Evolutionary conservation across 2,888 invertebrate species (phyloP).

Genomic region (Aelia acuminata): DNA sequence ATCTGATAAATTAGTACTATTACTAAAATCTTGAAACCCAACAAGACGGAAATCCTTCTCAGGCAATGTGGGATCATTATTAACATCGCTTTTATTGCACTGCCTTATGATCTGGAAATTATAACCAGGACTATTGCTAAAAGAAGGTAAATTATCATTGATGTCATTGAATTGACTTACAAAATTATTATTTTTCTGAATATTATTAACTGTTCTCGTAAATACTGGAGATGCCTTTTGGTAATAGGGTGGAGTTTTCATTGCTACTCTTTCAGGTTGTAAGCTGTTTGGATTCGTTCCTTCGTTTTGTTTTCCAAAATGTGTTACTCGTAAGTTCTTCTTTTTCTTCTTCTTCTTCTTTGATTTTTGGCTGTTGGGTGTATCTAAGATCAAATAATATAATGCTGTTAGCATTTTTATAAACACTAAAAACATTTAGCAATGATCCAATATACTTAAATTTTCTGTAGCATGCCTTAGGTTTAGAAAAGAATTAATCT

Average conservation of each 20-base stretch:
- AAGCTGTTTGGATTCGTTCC: neutral
- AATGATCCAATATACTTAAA: no score
- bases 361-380: neutral
- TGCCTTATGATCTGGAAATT: neutral
- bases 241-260: neutral
- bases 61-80: neutral
- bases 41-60: constrained; percentile 9
- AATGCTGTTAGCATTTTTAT: no score
- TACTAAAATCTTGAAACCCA: constrained; percentile 7
- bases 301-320: neutral
- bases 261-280: neutral
- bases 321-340: neutral
- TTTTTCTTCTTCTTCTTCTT: constrained; percentile 4
- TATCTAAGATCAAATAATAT: neutral
- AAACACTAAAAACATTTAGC: no score
- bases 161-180: neutral
- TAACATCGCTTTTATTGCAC: neutral
- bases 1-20: neutral
- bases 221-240: neutral
- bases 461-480: no score
- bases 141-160: neutral
- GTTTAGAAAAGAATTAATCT: no score
- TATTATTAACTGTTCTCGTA: neutral
- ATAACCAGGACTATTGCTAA: neutral
- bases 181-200: constrained; percentile 23